Evolutionary conservation across 2,888 invertebrate genomes (phyloP).

Genomic region (Dexiosoma caninum): DNA sequence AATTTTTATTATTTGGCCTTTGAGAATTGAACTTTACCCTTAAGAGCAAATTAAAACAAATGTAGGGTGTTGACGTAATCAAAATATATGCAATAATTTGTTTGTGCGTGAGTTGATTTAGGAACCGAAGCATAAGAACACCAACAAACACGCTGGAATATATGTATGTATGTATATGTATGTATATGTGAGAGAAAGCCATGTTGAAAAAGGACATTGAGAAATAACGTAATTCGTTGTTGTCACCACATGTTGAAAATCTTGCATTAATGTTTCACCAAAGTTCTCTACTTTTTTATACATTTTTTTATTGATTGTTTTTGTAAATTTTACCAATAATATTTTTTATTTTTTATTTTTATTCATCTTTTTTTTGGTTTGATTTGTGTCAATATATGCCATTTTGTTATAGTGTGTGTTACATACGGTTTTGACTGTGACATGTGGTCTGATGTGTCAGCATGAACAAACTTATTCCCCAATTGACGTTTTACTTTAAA

Average conservation of each 20-base stretch:
- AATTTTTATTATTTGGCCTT: too few relatives aligned
- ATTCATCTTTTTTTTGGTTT: conserved; percentile 20
- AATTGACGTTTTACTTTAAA: neutral
- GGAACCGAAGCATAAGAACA: too few relatives aligned
- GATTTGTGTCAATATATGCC: conserved; percentile 58
- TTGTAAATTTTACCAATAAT: conserved; percentile 15
- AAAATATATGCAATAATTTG: too few relatives aligned
- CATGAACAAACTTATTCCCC: neutral
- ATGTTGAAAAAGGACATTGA: conserved; percentile 59
- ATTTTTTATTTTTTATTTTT: conserved; percentile 21
- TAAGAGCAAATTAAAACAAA: too few relatives aligned
- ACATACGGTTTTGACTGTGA: conserved; percentile 28
- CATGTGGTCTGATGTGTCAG: conserved; percentile 28
- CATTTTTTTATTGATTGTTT: conserved; percentile 15
- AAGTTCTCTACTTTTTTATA: neutral
- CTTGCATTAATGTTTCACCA: conserved; percentile 59
- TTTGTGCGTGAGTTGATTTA: too few relatives aligned
- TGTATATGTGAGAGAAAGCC: conserved; percentile 3
- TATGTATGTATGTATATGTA: too few relatives aligned
- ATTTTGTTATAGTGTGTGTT: conserved; percentile 46
- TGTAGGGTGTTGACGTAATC: too few relatives aligned
- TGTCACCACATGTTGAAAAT: conserved; percentile 62
- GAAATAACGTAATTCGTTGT: conserved; percentile 64
- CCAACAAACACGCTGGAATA: too few relatives aligned
- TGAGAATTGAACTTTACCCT: too few relatives aligned